Evolutionary conservation across 2,888 invertebrate species (phyloP).

Genomic region (Belgica antarctica): DNA sequence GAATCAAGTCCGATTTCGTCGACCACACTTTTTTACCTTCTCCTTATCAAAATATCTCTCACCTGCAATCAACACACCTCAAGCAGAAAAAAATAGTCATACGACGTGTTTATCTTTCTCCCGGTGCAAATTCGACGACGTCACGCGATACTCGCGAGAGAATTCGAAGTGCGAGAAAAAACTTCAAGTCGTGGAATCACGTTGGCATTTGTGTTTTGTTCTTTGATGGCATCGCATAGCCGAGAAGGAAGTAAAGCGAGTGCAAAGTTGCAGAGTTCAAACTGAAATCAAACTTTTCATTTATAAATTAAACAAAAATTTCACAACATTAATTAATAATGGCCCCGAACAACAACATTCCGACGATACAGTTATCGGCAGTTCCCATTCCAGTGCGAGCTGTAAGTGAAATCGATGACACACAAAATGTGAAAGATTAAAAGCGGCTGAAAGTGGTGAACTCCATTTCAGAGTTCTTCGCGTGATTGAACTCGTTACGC

Average conservation of each 20-base stretch:
- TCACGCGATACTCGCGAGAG: slow-evolving; percentile 2
- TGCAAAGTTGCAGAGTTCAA: not conserved
- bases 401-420: slow-evolving; percentile 24
- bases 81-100: too few species aligned
- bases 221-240: not conserved
- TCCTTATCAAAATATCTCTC: too few species aligned
- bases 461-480: not conserved
- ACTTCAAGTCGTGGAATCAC: not conserved
- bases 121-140: not conserved
- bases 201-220: not conserved
- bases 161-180: slow-evolving; percentile 4
- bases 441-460: not conserved
- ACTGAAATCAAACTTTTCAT: not conserved
- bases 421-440: too few species aligned
- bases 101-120: slow-evolving; percentile 1
- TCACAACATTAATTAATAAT: not conserved
- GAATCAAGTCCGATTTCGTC: too few species aligned
- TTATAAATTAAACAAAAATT: not conserved
- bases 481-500: too few species aligned
- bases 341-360: slow-evolving; percentile 36
- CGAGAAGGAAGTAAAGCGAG: not conserved
- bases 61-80: too few species aligned
- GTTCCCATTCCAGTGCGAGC: not conserved
- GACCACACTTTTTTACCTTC: too few species aligned
- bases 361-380: slow-evolving; percentile 17